Percentiles rank a stretch among this genome's conserved stretches.
Conservation (phyloP, 2,113 vertebrate species). For the Aldabrachelys gigantea region DNA sequence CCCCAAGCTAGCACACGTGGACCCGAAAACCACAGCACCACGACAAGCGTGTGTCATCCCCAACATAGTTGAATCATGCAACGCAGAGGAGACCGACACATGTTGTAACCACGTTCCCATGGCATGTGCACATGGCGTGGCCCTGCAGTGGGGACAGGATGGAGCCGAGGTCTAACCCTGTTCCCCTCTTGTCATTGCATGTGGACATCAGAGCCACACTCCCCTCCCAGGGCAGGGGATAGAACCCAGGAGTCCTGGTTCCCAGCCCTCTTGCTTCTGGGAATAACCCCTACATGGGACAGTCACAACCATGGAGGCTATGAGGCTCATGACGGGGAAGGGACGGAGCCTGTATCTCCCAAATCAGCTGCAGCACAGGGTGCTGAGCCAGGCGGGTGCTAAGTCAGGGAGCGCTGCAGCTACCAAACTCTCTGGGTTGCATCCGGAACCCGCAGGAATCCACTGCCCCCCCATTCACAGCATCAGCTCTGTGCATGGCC, state of each 20-base stretch:
- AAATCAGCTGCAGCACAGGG: neutral
- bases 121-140: neutral
- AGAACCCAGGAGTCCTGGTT: neutral
- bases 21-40: neutral
- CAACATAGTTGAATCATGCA: neutral
- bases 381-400: too few relatives aligned
- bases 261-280: too few relatives aligned
- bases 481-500: too few relatives aligned
- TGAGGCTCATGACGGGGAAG: neutral
- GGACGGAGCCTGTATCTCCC: neutral
- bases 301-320: neutral
- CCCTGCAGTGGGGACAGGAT: neutral
- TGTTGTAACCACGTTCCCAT: neutral
- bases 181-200: neutral
- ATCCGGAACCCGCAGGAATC: neutral
- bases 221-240: neutral
- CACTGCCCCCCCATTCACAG: too few relatives aligned
- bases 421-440: too few relatives aligned
- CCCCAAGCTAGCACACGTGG: neutral
- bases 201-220: neutral
- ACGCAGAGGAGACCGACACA: neutral
- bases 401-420: neutral
- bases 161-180: neutral
- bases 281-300: neutral
- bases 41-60: neutral